Conservation (phyloP, 2,888 invertebrate species). For the Zaprionus obscuricornis region DNA sequence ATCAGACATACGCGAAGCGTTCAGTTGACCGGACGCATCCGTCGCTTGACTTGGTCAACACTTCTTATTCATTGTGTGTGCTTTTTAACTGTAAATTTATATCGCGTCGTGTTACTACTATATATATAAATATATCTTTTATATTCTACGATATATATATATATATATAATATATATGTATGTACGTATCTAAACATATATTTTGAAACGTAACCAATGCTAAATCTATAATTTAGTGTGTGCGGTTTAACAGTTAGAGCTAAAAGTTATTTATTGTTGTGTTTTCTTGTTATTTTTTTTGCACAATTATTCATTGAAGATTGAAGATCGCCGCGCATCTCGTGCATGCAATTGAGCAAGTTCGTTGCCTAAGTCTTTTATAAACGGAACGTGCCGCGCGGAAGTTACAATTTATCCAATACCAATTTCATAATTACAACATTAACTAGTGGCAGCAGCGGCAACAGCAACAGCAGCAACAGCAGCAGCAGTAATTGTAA, state of each 20-base stretch:
- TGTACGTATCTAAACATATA: too few species aligned
- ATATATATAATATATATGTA: too few species aligned
- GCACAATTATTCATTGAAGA: too few species aligned
- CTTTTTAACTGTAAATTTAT: slow-evolving; percentile 27
- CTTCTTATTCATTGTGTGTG: slow-evolving; percentile 3
- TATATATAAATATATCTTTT: too few species aligned
- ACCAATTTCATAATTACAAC: slow-evolving; percentile 39
- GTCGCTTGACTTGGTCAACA: slow-evolving; percentile 48
- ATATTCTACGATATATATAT: too few species aligned
- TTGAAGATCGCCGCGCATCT: too few species aligned
- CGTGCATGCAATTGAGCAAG: slow-evolving; percentile 54
- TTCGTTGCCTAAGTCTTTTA: slow-evolving; percentile 71
- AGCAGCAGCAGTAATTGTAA: too few species aligned
- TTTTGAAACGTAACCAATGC: too few species aligned
- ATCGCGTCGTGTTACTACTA: too few species aligned
- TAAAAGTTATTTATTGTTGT: too few species aligned
- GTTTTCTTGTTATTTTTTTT: too few species aligned
- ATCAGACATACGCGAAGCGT: slow-evolving; percentile 80
- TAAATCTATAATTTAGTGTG: background rate
- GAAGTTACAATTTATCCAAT: slow-evolving; percentile 5
- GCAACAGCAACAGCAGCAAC: slow-evolving; percentile 24
- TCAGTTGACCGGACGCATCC: slow-evolving; percentile 79
- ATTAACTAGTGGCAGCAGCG: slow-evolving; percentile 9
- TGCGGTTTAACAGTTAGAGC: background rate
- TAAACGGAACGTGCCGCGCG: slow-evolving; percentile 48